A percentile compares a stretch with the other conserved stretches of the same genome.
These are phyloP conservation scores for Osmerus eperlanus DNA, from an alignment of 2,113 vertebrate genomes.

Conservation along the genomic window DNA sequence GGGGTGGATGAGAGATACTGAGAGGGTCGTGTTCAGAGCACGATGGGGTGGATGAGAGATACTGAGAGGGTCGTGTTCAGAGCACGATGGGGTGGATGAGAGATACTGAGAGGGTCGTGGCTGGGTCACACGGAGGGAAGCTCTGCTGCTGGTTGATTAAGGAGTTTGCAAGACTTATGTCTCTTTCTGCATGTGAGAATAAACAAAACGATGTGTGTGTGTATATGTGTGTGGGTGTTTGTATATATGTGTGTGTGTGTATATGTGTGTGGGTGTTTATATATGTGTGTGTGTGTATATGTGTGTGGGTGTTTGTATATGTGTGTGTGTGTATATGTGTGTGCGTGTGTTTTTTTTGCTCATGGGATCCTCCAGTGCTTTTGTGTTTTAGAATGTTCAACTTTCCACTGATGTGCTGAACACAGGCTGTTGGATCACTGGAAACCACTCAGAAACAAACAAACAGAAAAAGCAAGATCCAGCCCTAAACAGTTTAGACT, in stretches of 20 bases:
- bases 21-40: slow-evolving; percentile 59
- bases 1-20: slow-evolving; percentile 45
- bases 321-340: slow-evolving; percentile 9
- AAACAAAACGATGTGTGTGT: slow-evolving; percentile 53
- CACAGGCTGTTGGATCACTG: slow-evolving; percentile 8
- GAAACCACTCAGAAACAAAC: slow-evolving; percentile 33
- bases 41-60: slow-evolving; percentile 42
- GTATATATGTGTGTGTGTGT: slow-evolving; percentile 15
- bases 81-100: slow-evolving; percentile 31
- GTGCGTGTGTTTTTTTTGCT: neutral
- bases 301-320: slow-evolving; percentile 19
- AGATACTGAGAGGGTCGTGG: slow-evolving; percentile 62
- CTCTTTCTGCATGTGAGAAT: slow-evolving; percentile 60
- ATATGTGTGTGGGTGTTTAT: neutral
- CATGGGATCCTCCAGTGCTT: neutral
- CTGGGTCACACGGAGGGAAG: slow-evolving; percentile 56
- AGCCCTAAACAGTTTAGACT: slow-evolving; percentile 34
- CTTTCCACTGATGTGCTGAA: too few species aligned
- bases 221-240: slow-evolving; percentile 23
- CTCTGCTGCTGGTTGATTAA: slow-evolving; percentile 62
- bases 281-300: slow-evolving; percentile 40
- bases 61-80: slow-evolving; percentile 49
- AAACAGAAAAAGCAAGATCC: slow-evolving; percentile 37
- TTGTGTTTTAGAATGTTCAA: too few species aligned
- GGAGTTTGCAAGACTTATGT: slow-evolving; percentile 50